Evolutionary conservation across 2,888 invertebrate genomes (phyloP).

Genomic region (Melinopterus prodromus): DNA sequence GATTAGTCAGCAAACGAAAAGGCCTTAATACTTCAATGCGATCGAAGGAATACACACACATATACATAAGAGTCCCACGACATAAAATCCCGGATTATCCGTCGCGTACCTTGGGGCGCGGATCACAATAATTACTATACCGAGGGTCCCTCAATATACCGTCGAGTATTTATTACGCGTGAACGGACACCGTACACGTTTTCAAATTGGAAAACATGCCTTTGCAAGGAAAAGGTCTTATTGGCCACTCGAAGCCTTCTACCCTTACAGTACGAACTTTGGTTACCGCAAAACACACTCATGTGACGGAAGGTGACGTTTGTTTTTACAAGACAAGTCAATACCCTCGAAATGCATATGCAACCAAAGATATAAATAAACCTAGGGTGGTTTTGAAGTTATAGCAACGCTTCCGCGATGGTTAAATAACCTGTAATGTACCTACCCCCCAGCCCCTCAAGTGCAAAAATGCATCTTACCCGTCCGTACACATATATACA

Average conservation of each 20-base stretch:
- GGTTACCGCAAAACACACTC: background rate
- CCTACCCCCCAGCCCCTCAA: background rate
- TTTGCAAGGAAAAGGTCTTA: background rate
- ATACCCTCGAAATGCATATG: no score
- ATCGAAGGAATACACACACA: background rate
- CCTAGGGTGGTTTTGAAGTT: no score
- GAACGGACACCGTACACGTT: background rate
- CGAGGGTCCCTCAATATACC: background rate
- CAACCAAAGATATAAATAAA: no score
- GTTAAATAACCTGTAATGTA: background rate
- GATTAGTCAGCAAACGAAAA: conserved; percentile 10
- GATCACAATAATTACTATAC: conserved; percentile 25
- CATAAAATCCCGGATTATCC: conserved; percentile 24
- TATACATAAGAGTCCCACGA: conserved; percentile 7
- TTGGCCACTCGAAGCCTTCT: conserved; percentile 12
- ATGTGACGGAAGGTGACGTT: background rate
- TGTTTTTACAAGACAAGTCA: no score
- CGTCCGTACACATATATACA: conserved; percentile 21
- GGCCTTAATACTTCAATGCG: background rate
- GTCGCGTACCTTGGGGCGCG: conserved; percentile 15
- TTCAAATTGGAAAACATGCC: conserved; percentile 10
- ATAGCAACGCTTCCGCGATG: background rate
- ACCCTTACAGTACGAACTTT: conserved; percentile 15
- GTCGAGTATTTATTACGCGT: conserved; percentile 19
- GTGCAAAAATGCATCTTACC: background rate